Percentiles rank a stretch among this genome's conserved stretches.
Evolutionary conservation across 37 sponge, comb jelly and placozoan genomes (phyloP).

Genomic region (Haliclona indistincta): DNA sequence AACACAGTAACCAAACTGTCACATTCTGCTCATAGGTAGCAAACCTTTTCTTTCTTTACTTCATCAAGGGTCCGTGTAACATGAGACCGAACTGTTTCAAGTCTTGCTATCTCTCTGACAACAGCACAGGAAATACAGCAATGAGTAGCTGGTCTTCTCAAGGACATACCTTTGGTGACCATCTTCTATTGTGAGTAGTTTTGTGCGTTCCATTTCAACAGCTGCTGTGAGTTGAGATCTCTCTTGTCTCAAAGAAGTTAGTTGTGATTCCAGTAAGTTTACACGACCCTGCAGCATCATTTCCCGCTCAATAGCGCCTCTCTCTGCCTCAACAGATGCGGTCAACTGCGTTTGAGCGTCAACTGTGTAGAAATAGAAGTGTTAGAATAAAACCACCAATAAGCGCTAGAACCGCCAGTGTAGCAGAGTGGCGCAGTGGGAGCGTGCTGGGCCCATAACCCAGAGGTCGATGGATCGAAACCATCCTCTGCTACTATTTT

Average conservation of each 20-base stretch:
- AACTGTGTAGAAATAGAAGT: slow-evolving; percentile 28
- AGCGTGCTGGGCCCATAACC: slow-evolving; percentile 97
- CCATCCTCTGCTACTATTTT: slow-evolving; percentile 85
- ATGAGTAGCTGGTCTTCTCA: background rate
- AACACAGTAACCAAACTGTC: background rate
- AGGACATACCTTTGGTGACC: slow-evolving; percentile 61
- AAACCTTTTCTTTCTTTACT: slow-evolving; percentile 75
- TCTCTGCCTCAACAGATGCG: slow-evolving; percentile 55
- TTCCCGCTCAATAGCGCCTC: slow-evolving; percentile 55
- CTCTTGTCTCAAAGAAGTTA: slow-evolving; percentile 52
- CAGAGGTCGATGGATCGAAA: slow-evolving; percentile 97
- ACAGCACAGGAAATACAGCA: no score
- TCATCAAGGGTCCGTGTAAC: slow-evolving; percentile 48
- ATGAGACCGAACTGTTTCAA: slow-evolving; percentile 50
- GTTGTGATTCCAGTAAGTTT: slow-evolving; percentile 49
- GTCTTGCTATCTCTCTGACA: slow-evolving; percentile 58
- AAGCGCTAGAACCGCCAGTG: background rate
- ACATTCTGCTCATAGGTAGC: no score
- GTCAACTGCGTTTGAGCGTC: slow-evolving; percentile 53
- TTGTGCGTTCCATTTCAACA: slow-evolving; percentile 66
- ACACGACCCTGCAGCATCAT: slow-evolving; percentile 46
- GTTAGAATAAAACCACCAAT: background rate
- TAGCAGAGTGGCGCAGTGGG: slow-evolving; percentile 95
- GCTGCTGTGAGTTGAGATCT: slow-evolving; percentile 72
- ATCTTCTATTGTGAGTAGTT: slow-evolving; percentile 68